Evolutionary conservation across 2,888 invertebrate genomes (phyloP).

Genomic region (Aleiodes alternator): DNA sequence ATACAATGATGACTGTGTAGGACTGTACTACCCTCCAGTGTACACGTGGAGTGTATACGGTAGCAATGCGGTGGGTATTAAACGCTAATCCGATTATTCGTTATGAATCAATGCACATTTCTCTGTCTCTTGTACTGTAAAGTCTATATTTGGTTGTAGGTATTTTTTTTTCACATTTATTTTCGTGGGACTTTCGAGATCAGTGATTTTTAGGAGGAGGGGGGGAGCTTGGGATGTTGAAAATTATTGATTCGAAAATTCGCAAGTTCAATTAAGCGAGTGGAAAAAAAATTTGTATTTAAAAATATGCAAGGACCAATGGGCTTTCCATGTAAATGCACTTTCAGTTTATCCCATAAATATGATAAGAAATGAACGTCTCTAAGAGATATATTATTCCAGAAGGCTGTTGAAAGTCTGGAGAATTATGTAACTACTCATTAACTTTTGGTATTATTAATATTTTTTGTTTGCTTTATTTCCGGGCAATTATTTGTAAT

Average conservation of each 20-base stretch:
- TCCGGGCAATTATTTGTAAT: too few species aligned
- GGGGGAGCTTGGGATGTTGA: background rate
- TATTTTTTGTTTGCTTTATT: slow-evolving; percentile 18
- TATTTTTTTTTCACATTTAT: background rate
- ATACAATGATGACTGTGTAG: slow-evolving; percentile 49
- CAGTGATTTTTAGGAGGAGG: background rate
- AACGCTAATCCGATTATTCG: slow-evolving; percentile 67
- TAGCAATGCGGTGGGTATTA: slow-evolving; percentile 59
- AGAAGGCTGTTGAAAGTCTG: too few species aligned
- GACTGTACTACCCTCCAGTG: background rate
- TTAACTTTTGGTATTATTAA: background rate
- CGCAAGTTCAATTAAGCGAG: slow-evolving; percentile 20
- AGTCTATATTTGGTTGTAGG: background rate
- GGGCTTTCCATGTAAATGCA: slow-evolving; percentile 69
- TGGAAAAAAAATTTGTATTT: slow-evolving; percentile 65
- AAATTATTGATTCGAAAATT: background rate
- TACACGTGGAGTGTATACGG: slow-evolving; percentile 6
- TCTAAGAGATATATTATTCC: slow-evolving; percentile 62
- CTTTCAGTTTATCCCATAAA: slow-evolving; percentile 68
- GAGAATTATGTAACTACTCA: too few species aligned
- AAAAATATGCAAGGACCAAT: slow-evolving; percentile 71
- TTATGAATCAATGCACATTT: slow-evolving; percentile 63
- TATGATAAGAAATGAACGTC: slow-evolving; percentile 66
- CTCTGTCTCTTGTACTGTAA: slow-evolving; percentile 19
- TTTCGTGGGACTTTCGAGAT: slow-evolving; percentile 2